Base-by-base conservation (phyloP, 2,113 vertebrate species). In the Hippocampus comes region DNA sequence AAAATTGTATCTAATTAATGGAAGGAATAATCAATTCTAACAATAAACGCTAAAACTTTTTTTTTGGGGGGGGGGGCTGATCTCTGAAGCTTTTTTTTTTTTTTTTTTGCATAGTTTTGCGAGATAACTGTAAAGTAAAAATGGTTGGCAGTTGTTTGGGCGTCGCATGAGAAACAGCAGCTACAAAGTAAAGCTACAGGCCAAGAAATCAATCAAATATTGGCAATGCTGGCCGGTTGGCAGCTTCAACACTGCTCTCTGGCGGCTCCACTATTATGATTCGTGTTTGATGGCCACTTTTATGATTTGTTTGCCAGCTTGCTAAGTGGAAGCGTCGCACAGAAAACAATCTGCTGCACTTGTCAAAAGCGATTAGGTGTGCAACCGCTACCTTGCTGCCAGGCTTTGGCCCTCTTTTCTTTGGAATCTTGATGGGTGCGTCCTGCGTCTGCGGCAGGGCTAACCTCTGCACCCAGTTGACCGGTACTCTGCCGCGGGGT, bases 391-490 rank as follows among this genome's bases (percentile, higher is more conserved):
- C 97, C 97, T 98, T 99, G 91, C 95, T 97, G 87, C 97, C 97
- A 76, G 96, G 97, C 88, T 99, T 99, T 78, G 96, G 96, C 42
- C 97, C 97, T 87, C 97, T 94, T 92, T 99, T 99, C 93, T 97
- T 98, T 91, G 97, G 96, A 86, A 97, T 96, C 91, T 96, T 98
- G 88, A 97, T 88, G 66, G 95, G 92, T 85, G 9, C 14, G 27
- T 96, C 94, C 82, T 94, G 92, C 76, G 89, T 87, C 77, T 94
- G 91, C 80, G 95, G 95, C 71, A 94, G 89, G 82, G 87, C 93
- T 80, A 87, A 91, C 88, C 86, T 89, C 76, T 90, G 90, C 1
- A 86, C 70, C 92, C 90, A 94, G 94, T 92, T 91, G 91, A 92
- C 91, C 78, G 95, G 91, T 34, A 92, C 92, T 88, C 92, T 91